Evolutionary conservation across 2,113 vertebrate genomes (phyloP).

Genomic region (Corythoichthys intestinalis): DNA sequence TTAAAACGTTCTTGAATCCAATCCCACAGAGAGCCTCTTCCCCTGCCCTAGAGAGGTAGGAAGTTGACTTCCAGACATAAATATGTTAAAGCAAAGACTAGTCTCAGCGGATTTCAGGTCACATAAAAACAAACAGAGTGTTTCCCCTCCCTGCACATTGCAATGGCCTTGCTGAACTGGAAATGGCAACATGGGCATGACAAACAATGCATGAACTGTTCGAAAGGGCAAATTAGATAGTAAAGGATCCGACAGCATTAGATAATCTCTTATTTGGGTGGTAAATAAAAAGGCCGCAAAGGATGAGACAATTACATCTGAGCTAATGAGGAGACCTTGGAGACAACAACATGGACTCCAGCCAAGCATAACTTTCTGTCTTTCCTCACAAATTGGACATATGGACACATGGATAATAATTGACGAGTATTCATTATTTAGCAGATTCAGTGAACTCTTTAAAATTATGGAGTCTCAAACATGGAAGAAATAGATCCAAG

Average conservation of each 20-base stretch:
- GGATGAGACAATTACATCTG: not conserved
- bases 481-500: not conserved
- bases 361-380: not conserved
- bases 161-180: not conserved
- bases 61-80: constrained; percentile 47
- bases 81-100: constrained; percentile 31
- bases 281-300: not conserved
- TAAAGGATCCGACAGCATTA: not conserved
- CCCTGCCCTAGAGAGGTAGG: constrained; percentile 13
- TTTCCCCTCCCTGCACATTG: constrained; percentile 33
- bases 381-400: not conserved
- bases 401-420: too few relatives aligned
- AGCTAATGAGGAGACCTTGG: not conserved
- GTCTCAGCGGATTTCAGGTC: constrained; percentile 31
- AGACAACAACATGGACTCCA: not conserved
- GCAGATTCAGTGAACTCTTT: not conserved
- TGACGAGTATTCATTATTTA: not conserved
- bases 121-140: constrained; percentile 48
- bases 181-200: constrained; percentile 7
- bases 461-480: constrained; percentile 1
- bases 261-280: not conserved
- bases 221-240: not conserved
- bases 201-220: constrained; percentile 7
- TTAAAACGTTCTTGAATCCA: not conserved
- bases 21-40: not conserved